Evolutionary conservation across 2,113 vertebrate genomes (phyloP), one percentile per base, ranked within the genome.

Genomic region (Protobothrops flavoviridis): DNA sequence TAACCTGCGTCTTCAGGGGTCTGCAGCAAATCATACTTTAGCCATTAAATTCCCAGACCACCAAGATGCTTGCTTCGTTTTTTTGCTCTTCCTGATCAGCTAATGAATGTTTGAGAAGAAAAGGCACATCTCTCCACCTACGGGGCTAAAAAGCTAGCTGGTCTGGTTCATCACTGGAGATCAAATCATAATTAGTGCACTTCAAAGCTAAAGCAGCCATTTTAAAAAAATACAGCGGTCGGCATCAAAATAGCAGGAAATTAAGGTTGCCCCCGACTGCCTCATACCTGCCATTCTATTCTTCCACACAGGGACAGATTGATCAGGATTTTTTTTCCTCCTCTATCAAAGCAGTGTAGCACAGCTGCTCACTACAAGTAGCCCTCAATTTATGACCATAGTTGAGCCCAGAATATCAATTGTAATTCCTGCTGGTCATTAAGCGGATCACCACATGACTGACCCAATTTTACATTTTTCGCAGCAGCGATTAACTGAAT

Each of bases 61-160:
- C 50, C 74, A 89, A 81, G 1, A 52, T 2, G 89, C 24, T n/a
- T 26, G 12, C 0, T 90, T 95, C 3, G 0, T 23, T 91, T 24
- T 24, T 88, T 88, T 59, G 11, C 87, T 91, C 90, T 93, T 53
- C 53, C 90, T 91, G 55, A 94, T 90, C 89, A 61, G 64, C 87
- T 97, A 96, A 96, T 93, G 92, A 96, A 92, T n/a, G 48, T n/a
- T 69, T 52, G 29, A 69, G 92, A 94, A 91, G 90, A 94, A 95
- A 97, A 90, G 29, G 56, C n/a, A 15, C 55, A 52, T 81, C 45
- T 94, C 48, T 87, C 87, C 85, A 0, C 20, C 1, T 86, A 92
- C n/a, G 11, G 91, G 91, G 24, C 90, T 93, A 57, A 89, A 39
- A 56, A 45, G 26, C 43, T 4, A 0, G 0, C 48, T 52, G 53